phyloP scores from a whole-genome alignment of 2,888 invertebrate species.

The Autographa gamma region DNA sequence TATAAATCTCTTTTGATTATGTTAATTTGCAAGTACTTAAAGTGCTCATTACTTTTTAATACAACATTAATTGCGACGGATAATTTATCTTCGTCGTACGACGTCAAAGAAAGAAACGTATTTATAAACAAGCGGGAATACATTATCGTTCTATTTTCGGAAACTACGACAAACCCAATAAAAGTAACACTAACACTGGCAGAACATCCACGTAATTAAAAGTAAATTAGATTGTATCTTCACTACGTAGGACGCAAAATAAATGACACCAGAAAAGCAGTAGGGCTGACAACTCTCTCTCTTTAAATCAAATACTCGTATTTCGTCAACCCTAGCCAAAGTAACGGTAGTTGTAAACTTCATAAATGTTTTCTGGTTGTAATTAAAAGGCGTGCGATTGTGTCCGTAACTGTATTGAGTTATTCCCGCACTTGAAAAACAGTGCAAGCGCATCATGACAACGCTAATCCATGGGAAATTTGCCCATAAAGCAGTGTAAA shows the following conservation, averaged over 20 bases:
- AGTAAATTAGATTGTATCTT: neutral
- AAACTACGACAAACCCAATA: neutral
- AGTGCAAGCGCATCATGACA: constrained; percentile 54
- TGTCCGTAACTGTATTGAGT: constrained; percentile 67
- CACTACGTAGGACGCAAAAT: neutral
- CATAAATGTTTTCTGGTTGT: constrained; percentile 59
- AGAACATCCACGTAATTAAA: neutral
- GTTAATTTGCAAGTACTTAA: no score
- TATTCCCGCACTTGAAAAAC: constrained; percentile 72
- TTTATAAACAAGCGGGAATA: neutral
- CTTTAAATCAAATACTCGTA: neutral
- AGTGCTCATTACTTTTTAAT: neutral
- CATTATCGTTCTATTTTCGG: neutral
- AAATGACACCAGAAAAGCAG: constrained; percentile 4
- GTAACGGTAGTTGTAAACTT: constrained; percentile 58
- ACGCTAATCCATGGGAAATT: constrained; percentile 74
- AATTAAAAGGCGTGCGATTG: constrained; percentile 67
- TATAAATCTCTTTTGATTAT: no score
- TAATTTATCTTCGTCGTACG: neutral
- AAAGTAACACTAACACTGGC: neutral
- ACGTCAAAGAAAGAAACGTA: neutral
- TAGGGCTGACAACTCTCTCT: neutral
- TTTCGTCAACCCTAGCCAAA: constrained; percentile 23
- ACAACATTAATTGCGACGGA: neutral
- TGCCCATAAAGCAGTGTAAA: constrained; percentile 59